Conservation (phyloP, 2,113 vertebrate species). For the Apteryx owenii region DNA sequence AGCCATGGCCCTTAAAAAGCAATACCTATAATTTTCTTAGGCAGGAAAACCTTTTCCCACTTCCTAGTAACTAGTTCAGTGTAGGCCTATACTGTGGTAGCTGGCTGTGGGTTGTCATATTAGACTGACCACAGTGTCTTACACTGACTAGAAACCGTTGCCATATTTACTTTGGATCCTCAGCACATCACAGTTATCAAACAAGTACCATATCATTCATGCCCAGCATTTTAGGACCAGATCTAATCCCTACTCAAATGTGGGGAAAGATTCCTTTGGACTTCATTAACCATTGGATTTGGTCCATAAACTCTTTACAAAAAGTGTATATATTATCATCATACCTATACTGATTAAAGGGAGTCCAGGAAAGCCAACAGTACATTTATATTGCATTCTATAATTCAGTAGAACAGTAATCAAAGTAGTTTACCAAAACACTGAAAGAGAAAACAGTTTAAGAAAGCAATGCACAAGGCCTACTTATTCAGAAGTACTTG, state of each 20-base stretch:
- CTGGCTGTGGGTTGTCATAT: conserved; percentile 3
- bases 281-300: not conserved
- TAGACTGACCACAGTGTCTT: not conserved
- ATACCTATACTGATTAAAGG: not conserved
- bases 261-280: not conserved
- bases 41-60: conserved; percentile 41
- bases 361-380: not conserved
- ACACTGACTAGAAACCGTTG: not conserved
- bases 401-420: not conserved
- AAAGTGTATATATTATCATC: not conserved
- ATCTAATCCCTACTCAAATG: not conserved
- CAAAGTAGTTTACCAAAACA: not conserved
- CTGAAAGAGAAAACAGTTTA: not conserved
- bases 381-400: not conserved
- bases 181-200: not conserved
- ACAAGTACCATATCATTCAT: not conserved
- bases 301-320: not conserved
- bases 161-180: not conserved
- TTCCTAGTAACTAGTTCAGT: conserved; percentile 22
- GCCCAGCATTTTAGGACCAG: not conserved
- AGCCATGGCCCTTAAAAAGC: not conserved
- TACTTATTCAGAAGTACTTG: not conserved
- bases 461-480: not conserved
- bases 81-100: not conserved
- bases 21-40: conserved; percentile 28